Evolutionary conservation across 2,888 invertebrate genomes (phyloP).

Genomic region (Drosophila tanythrix): DNA sequence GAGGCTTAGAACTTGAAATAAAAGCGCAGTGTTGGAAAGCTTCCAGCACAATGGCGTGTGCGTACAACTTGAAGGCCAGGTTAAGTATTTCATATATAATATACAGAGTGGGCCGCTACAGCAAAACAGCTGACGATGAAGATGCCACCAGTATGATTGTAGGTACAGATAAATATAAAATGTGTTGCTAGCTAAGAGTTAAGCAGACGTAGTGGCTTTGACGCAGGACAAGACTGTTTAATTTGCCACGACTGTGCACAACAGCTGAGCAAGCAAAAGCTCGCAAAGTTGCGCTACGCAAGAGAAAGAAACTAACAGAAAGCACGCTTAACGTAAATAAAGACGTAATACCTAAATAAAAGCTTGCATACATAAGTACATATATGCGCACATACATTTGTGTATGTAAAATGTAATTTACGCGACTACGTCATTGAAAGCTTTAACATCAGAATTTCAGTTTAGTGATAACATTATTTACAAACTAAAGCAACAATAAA

Average conservation of each 20-base stretch:
- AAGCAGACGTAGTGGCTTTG: not conserved
- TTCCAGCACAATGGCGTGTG: conserved; percentile 12
- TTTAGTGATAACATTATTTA: not conserved
- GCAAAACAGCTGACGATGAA: not conserved
- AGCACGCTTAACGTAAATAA: conserved; percentile 38
- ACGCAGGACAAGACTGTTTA: conserved; percentile 2
- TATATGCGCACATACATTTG: not conserved
- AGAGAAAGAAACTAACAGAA: conserved; percentile 29
- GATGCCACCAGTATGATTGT: not conserved
- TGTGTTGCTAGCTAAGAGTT: not conserved
- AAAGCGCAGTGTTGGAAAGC: conserved; percentile 55
- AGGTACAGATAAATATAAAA: not conserved
- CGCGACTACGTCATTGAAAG: not conserved
- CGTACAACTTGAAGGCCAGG: not conserved
- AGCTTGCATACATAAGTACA: not conserved
- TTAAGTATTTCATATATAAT: not conserved
- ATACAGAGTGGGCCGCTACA: not conserved
- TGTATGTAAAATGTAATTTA: not conserved
- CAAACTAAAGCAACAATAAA: not conserved
- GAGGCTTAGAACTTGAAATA: conserved; percentile 39
- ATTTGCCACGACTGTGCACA: conserved; percentile 46
- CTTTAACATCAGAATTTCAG: not conserved
- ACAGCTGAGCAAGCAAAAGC: conserved; percentile 67
- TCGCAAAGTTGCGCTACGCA: conserved; percentile 16
- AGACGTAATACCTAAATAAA: conserved; percentile 20